Evolutionary conservation across 1,140 invertebrate genomes (phyloP).

Genomic region (Caenorhabditis latens): DNA sequence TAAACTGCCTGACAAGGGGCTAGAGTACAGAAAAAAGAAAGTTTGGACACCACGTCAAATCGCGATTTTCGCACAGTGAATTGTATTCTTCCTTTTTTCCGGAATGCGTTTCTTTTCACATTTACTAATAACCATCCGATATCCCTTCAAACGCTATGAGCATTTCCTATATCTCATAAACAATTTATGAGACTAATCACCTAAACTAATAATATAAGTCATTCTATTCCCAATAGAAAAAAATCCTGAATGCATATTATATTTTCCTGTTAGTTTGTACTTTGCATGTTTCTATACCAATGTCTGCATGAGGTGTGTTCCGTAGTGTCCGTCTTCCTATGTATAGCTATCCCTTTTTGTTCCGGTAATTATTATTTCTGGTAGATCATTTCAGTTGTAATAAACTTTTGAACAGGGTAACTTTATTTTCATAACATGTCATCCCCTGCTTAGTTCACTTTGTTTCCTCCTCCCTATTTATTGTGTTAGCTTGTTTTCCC

Average conservation of each 20-base stretch:
- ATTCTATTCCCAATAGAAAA: no score
- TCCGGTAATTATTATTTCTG: neutral
- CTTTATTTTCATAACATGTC: conserved; percentile 9
- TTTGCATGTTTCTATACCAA: neutral
- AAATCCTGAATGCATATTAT: no score
- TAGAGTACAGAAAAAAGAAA: conserved; percentile 11
- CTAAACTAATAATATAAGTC: no score
- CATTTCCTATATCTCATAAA: no score
- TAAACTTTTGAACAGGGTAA: neutral
- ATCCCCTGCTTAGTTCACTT: neutral
- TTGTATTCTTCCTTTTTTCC: neutral
- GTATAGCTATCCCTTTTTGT: neutral
- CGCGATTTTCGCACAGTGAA: neutral
- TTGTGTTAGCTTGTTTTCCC: neutral
- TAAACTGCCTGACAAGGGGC: neutral
- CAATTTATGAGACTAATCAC: no score
- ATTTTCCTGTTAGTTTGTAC: no score
- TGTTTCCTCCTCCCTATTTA: neutral
- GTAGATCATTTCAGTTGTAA: conserved; percentile 24
- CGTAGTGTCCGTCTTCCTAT: neutral
- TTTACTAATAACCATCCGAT: neutral
- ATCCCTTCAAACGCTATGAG: no score
- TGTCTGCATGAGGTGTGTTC: neutral
- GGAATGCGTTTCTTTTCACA: neutral
- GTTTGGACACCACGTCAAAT: neutral